Evolutionary conservation across 2,888 invertebrate species (phyloP), one percentile per base, ranked within the genome.

Genomic region (Pyrochroa serraticornis): DNA sequence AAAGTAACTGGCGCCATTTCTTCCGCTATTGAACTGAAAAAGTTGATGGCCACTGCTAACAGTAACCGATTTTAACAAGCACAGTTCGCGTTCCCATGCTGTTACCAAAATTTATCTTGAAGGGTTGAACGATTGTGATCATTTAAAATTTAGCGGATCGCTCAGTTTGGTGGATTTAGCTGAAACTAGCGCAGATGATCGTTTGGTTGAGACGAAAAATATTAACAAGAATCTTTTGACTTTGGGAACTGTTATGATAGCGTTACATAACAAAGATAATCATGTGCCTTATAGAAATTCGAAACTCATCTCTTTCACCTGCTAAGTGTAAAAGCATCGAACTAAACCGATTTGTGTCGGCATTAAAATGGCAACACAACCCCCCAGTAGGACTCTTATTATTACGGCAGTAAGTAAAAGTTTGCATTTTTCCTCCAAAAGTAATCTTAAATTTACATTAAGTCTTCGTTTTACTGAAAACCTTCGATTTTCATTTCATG

Each of bases 361-460:
- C 22, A 3, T 6, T 7, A 69, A 58, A 76, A 91, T 91, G 90
- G 83, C 90, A 58, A 88, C 90, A 82, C 88, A 91, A 82, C 88
- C 91, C 8, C 93, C 94, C 74, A 92, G 89, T 76, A 93, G 94
- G 80, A 97, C 71, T 97, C 97, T 81, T 98, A 98, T 82, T 98
- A 98, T 82, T 98, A 98, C 79, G 98, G 98, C 80, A 97, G 97
- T 98, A 85, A 95, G 95, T 93, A 81, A 36, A 38, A 30, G 12
- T 2, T 7, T 35, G 1, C 2, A 37, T 49, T 57, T 51, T 46
- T 33, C 32, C 31, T 58, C 46, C 9, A 9, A 8, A 36, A 43
- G 7, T 31, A 12, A 33, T 7, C 33, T 36, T 31, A n/a, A 7
- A 52, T 31, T 12, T 10, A 10, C 3, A 2, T 35, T 35, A 10